phyloP scores from a whole-genome alignment of 2,888 invertebrate species.

The Antheraea yamamai region DNA sequence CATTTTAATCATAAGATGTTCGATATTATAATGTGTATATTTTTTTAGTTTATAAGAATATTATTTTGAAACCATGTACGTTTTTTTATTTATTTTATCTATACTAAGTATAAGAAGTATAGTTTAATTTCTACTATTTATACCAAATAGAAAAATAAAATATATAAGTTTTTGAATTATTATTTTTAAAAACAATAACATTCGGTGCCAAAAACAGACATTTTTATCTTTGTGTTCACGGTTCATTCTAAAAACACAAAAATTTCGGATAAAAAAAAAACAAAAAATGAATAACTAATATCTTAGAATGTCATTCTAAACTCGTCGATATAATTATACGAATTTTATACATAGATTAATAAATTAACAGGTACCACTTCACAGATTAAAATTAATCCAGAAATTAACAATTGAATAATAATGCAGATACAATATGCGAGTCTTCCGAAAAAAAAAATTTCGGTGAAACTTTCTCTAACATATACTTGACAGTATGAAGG shows the following conservation, averaged over 20 bases:
- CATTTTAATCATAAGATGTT: background rate
- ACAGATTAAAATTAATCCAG: background rate
- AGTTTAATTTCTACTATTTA: background rate
- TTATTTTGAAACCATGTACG: background rate
- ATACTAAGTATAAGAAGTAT: background rate
- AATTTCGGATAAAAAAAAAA: background rate
- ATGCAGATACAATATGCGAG: background rate
- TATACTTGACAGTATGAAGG: background rate
- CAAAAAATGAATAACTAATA: background rate
- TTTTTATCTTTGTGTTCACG: too few species aligned
- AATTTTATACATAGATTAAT: background rate
- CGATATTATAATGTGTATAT: background rate
- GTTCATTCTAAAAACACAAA: too few species aligned
- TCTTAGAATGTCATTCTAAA: background rate
- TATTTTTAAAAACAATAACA: too few species aligned
- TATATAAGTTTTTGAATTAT: too few species aligned
- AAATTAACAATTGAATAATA: background rate
- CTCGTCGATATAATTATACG: background rate
- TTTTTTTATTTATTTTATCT: background rate
- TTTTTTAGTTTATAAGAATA: background rate
- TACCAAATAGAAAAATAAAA: background rate
- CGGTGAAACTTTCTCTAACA: too few species aligned
- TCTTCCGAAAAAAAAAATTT: background rate
- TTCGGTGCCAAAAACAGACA: too few species aligned
- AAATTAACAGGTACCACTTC: background rate